Evolutionary conservation across 2,113 vertebrate genomes (phyloP).

Genomic region (Corvus moneduloides): DNA sequence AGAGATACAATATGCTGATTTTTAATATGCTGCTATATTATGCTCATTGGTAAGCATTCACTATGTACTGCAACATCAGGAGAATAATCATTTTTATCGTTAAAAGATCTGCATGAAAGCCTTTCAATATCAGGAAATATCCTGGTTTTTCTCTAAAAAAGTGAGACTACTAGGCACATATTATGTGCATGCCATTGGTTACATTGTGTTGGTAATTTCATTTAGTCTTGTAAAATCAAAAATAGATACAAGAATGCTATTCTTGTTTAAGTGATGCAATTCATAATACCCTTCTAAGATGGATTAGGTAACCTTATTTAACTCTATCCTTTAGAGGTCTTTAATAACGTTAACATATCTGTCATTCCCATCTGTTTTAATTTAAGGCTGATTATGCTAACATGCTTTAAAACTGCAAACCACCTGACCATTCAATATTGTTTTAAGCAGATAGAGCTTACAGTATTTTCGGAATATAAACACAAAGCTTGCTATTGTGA

Average conservation of each 20-base stretch:
- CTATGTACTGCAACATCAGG: background rate
- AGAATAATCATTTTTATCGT: background rate
- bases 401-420: constrained; percentile 4
- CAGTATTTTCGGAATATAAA: constrained; percentile 29
- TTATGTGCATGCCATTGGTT: background rate
- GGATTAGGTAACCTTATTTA: constrained; percentile 65
- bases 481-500: constrained; percentile 52
- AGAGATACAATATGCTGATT: background rate
- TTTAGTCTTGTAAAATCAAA: constrained; percentile 30
- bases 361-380: constrained; percentile 72
- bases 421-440: constrained; percentile 52
- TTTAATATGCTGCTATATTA: background rate
- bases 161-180: background rate
- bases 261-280: constrained; percentile 42
- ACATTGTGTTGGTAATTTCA: background rate
- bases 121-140: background rate
- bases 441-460: constrained; percentile 29
- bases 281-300: constrained; percentile 56
- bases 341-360: constrained; percentile 73
- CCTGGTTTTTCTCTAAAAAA: background rate
- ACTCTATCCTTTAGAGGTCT: constrained; percentile 57
- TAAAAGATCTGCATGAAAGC: background rate
- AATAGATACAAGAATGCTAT: constrained; percentile 29
- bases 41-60: background rate
- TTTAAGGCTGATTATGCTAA: constrained; percentile 69